These are phyloP conservation scores for Neodiprion pinetum DNA, from an alignment of 1,140 invertebrate genomes.

Conservation along the genomic window DNA sequence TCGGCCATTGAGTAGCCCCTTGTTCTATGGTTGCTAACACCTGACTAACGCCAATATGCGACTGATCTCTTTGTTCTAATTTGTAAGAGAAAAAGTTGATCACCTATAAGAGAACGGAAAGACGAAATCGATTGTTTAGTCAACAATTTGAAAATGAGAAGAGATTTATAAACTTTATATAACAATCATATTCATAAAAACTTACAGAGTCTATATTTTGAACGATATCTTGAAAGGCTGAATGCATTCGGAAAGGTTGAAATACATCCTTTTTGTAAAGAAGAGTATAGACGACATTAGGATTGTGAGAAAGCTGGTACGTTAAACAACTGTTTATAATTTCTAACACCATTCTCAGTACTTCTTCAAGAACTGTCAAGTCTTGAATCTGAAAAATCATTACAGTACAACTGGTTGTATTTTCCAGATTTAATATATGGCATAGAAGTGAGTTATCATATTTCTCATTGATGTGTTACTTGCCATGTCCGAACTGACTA, in stretches of 20 bases:
- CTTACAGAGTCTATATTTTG: constrained; percentile 95
- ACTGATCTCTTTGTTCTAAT: constrained; percentile 71
- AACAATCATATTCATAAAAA: constrained; percentile 32
- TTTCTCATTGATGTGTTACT: constrained; percentile 18
- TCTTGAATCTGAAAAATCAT: constrained; percentile 75
- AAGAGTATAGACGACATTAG: constrained; percentile 94
- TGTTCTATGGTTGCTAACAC: constrained; percentile 88
- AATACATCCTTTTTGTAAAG: constrained; percentile 95
- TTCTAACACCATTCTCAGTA: constrained; percentile 94
- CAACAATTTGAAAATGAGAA: neutral
- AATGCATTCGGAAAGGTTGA: constrained; percentile 83
- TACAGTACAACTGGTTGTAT: constrained; percentile 24
- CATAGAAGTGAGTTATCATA: constrained; percentile 25
- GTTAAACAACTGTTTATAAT: constrained; percentile 94
- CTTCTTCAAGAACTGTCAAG: constrained; percentile 94
- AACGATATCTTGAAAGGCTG: constrained; percentile 93
- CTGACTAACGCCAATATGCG: constrained; percentile 80
- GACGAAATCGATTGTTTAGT: neutral
- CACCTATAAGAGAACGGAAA: constrained; percentile 66
- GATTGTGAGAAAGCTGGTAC: constrained; percentile 88
- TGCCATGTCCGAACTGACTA: constrained; percentile 52
- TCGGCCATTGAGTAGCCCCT: constrained; percentile 87
- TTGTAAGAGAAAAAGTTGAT: constrained; percentile 86
- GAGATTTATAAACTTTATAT: constrained; percentile 6
- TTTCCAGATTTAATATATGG: constrained; percentile 41